Percentiles rank a stretch among this genome's conserved stretches.
These are phyloP conservation scores for Arrhamphus sclerolepis DNA, from an alignment of 2,797 vertebrate genomes.

Conservation along the genomic window DNA sequence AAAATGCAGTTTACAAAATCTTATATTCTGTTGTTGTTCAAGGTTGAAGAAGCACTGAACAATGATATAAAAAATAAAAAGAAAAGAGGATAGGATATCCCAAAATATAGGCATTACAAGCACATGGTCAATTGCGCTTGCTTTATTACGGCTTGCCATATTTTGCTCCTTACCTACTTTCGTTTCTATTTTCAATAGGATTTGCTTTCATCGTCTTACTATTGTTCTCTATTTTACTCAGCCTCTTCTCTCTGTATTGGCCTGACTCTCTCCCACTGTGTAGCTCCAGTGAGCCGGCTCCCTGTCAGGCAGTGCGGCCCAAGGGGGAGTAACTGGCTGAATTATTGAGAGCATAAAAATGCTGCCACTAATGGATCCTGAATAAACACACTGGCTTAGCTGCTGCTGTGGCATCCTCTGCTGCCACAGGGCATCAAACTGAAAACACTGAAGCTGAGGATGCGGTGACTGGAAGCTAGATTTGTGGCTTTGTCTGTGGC, in stretches of 20 bases:
- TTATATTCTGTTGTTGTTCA: too few relatives aligned
- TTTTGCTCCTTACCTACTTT: constrained; percentile 27
- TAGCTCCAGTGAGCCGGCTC: constrained; percentile 72
- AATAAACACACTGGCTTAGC: constrained; percentile 80
- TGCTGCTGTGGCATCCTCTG: constrained; percentile 63
- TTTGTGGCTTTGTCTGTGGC: constrained; percentile 47
- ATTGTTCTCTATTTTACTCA: constrained; percentile 42
- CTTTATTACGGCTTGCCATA: constrained; percentile 47
- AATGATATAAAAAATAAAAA: too few relatives aligned
- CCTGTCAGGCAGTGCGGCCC: constrained; percentile 68
- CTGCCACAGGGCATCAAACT: constrained; percentile 67
- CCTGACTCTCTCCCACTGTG: constrained; percentile 48
- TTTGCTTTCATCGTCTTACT: constrained; percentile 32
- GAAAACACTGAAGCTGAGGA: constrained; percentile 63
- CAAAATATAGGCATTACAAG: not conserved
- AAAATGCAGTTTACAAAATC: too few relatives aligned
- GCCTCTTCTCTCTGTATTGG: constrained; percentile 12
- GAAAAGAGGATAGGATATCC: not conserved
- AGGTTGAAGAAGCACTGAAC: too few relatives aligned
- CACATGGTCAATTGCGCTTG: constrained; percentile 2
- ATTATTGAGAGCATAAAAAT: constrained; percentile 85
- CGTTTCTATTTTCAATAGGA: constrained; percentile 34
- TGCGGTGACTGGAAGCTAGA: constrained; percentile 40
- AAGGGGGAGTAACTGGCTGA: constrained; percentile 77
- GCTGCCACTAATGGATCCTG: constrained; percentile 81